Evolutionary conservation across 2,797 vertebrate species (phyloP).

Genomic region (Intellagama lesueurii): DNA sequence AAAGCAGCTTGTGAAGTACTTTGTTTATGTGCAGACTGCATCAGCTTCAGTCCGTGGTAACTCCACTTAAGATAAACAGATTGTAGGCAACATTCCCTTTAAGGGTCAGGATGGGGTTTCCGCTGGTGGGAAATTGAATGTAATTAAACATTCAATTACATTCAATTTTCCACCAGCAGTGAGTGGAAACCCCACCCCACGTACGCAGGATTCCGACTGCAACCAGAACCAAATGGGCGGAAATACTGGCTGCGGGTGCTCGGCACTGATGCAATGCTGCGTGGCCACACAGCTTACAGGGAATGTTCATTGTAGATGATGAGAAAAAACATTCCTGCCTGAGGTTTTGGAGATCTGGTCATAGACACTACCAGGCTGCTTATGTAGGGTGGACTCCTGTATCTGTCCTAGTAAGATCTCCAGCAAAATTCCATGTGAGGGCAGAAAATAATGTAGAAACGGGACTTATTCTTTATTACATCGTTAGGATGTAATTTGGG

Average conservation of each 20-base stretch:
- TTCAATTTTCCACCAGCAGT: too few species aligned
- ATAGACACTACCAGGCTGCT: not conserved
- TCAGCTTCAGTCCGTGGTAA: not conserved
- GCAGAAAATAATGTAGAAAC: not conserved
- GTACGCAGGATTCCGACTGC: too few species aligned
- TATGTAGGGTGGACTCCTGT: not conserved
- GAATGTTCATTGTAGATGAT: not conserved
- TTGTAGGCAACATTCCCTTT: not conserved
- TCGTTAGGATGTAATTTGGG: not conserved
- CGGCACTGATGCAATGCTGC: too few species aligned
- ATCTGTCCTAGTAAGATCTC: not conserved
- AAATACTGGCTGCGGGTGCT: too few species aligned
- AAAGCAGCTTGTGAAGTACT: not conserved
- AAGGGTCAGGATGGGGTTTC: too few species aligned
- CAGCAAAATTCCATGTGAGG: not conserved
- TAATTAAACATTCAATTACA: too few species aligned
- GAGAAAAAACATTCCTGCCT: too few species aligned
- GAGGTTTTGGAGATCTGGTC: not conserved
- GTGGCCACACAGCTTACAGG: too few species aligned
- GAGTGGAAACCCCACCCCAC: too few species aligned
- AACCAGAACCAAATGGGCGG: too few species aligned
- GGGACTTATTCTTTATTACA: not conserved
- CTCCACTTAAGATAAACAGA: not conserved
- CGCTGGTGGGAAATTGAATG: too few species aligned
- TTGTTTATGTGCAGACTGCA: not conserved